A percentile compares a stretch with the other conserved stretches of the same genome.
Evolutionary conservation across 2,113 vertebrate species (phyloP).

Genomic region (Buteo buteo): DNA sequence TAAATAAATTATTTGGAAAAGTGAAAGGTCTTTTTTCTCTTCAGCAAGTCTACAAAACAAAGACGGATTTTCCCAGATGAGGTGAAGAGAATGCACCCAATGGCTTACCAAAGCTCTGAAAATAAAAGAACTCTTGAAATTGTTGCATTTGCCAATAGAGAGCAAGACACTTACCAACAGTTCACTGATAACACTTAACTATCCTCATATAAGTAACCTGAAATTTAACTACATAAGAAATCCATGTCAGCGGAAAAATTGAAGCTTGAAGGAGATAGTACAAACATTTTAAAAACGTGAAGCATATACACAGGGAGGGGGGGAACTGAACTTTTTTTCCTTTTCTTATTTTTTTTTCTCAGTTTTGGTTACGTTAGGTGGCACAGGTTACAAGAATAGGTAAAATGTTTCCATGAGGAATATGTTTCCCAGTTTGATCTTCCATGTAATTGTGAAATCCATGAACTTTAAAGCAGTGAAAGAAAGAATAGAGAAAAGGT

Average conservation of each 20-base stretch:
- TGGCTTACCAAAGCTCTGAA: neutral
- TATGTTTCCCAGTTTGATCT: neutral
- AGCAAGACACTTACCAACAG: neutral
- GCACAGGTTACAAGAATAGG: neutral
- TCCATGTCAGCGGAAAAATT: neutral
- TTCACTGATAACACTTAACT: neutral
- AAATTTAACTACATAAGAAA: neutral
- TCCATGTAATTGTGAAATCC: neutral
- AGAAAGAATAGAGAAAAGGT: neutral
- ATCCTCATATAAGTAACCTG: neutral
- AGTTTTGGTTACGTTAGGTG: neutral
- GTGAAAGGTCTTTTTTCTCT: neutral
- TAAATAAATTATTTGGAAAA: neutral
- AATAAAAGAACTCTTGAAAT: neutral
- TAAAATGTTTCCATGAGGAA: neutral
- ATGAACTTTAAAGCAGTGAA: neutral
- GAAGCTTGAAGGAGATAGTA: neutral
- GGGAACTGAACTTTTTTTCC: neutral
- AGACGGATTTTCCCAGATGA: neutral
- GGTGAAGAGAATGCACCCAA: neutral
- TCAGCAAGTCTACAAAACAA: neutral
- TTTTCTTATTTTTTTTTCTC: neutral
- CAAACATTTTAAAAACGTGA: neutral
- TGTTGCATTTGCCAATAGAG: neutral
- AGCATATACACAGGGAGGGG: accelerated